Evolutionary conservation across 2,888 invertebrate species (phyloP).

Genomic region (Endomychus coccineus): DNA sequence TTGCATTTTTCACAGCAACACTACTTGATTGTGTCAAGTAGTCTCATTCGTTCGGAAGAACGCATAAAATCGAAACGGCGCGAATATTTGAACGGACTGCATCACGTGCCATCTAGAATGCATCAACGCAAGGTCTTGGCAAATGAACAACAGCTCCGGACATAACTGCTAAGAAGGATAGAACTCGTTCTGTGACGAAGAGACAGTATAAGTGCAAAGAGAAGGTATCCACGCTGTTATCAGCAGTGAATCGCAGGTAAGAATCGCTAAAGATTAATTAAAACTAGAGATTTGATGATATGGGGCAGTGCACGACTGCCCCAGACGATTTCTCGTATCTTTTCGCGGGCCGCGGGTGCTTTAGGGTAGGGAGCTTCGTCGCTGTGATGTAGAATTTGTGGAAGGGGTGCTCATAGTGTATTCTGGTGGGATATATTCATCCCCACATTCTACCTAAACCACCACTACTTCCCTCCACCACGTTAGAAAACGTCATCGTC

Average conservation of each 20-base stretch:
- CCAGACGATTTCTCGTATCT: slow-evolving; percentile 38
- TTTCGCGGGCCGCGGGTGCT: slow-evolving; percentile 42
- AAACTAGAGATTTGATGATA: slow-evolving; percentile 8
- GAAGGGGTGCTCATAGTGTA: slow-evolving; percentile 45
- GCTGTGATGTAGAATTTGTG: slow-evolving; percentile 45
- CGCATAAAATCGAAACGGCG: slow-evolving; percentile 9
- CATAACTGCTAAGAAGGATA: slow-evolving; percentile 27
- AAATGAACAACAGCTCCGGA: slow-evolving; percentile 34
- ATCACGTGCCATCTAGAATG: slow-evolving; percentile 35
- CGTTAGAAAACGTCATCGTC: slow-evolving; percentile 42
- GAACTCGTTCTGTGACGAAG: slow-evolving; percentile 34
- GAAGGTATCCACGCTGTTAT: too few species aligned
- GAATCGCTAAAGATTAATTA: slow-evolving; percentile 13
- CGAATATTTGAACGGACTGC: slow-evolving; percentile 14
- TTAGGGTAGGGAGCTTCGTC: slow-evolving; percentile 47
- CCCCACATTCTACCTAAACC: slow-evolving; percentile 45
- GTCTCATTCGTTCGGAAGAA: too few species aligned
- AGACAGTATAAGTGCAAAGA: slow-evolving; percentile 31
- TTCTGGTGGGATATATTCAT: slow-evolving; percentile 46
- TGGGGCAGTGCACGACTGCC: slow-evolving; percentile 30
- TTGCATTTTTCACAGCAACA: too few species aligned
- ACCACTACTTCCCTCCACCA: slow-evolving; percentile 45
- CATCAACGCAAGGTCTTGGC: slow-evolving; percentile 28
- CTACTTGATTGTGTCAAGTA: too few species aligned
- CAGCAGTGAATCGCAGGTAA: slow-evolving; percentile 19